Evolutionary conservation across 2,888 invertebrate species (phyloP).

Genomic region (Furcula furcula): DNA sequence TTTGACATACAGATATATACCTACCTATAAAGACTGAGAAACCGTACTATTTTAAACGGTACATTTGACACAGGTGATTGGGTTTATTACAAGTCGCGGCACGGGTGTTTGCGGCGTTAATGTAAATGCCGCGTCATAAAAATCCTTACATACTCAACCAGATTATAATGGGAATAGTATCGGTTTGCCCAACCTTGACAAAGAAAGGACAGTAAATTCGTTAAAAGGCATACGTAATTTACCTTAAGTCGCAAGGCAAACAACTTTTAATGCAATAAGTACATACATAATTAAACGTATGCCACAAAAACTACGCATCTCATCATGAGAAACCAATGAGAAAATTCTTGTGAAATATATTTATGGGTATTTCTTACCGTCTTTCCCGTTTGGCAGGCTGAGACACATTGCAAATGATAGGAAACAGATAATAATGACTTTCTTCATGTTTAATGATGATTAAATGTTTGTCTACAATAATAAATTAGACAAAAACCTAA

Average conservation of each 20-base stretch:
- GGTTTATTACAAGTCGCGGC: too few relatives aligned
- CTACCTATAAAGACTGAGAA: too few relatives aligned
- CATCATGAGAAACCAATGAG: too few relatives aligned
- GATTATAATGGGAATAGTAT: neutral
- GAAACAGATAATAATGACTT: constrained; percentile 61
- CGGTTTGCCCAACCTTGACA: neutral
- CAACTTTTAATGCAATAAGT: constrained; percentile 3
- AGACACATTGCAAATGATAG: constrained; percentile 56
- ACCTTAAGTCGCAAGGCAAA: neutral
- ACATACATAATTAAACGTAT: neutral
- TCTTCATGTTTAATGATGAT: constrained; percentile 51
- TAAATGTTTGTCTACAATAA: neutral
- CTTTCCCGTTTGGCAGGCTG: constrained; percentile 35
- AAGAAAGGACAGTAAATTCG: neutral
- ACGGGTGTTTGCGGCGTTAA: too few relatives aligned
- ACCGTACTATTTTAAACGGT: too few relatives aligned
- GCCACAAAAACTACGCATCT: constrained; percentile 36
- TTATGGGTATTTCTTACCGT: constrained; percentile 42
- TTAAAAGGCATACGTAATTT: neutral
- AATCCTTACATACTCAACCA: neutral
- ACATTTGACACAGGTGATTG: too few relatives aligned
- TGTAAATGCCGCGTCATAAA: constrained; percentile 3
- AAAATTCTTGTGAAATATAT: constrained; percentile 48
- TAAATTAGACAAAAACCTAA: too few relatives aligned
- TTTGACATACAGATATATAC: too few relatives aligned